phyloP scores from a whole-genome alignment of 2,888 invertebrate genomes.

The Phoronis australis region DNA sequence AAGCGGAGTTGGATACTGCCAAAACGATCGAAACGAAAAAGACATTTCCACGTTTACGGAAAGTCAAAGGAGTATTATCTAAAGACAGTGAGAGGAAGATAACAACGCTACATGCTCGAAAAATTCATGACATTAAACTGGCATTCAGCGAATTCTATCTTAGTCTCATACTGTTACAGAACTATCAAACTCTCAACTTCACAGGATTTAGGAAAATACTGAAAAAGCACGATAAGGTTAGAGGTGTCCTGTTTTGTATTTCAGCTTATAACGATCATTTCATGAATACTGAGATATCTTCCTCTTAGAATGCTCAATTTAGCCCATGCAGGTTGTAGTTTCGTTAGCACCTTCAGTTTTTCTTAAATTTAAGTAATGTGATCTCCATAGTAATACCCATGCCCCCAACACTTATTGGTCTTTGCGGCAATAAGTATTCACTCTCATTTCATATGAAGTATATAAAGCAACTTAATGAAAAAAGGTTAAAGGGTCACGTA shows the following conservation, averaged over 20 bases:
- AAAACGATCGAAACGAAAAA: conserved; percentile 26
- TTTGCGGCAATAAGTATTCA: too few relatives aligned
- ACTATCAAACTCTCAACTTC: conserved; percentile 96
- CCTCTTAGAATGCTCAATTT: too few relatives aligned
- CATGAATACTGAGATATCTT: too few relatives aligned
- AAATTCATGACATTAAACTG: conserved; percentile 78
- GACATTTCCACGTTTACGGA: conserved; percentile 10
- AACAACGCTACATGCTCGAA: conserved; percentile 24
- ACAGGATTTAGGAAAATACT: conserved; percentile 98
- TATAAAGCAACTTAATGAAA: too few relatives aligned
- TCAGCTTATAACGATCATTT: conserved; percentile 58
- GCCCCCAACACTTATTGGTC: too few relatives aligned
- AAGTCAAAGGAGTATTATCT: conserved; percentile 13
- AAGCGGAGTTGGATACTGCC: conserved; percentile 72
- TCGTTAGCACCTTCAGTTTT: too few relatives aligned
- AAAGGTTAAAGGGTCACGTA: too few relatives aligned
- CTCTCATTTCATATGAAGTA: too few relatives aligned
- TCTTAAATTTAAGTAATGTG: too few relatives aligned
- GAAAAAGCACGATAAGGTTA: conserved; percentile 97
- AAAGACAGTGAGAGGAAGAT: conserved; percentile 27
- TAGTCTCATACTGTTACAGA: conserved; percentile 91
- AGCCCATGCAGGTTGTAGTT: too few relatives aligned
- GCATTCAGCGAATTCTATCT: conserved; percentile 99
- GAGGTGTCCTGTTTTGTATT: conserved; percentile 1
- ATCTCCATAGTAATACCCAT: too few relatives aligned